phyloP scores from a whole-genome alignment of 2,888 invertebrate species.

The Drosophila rellima region DNA sequence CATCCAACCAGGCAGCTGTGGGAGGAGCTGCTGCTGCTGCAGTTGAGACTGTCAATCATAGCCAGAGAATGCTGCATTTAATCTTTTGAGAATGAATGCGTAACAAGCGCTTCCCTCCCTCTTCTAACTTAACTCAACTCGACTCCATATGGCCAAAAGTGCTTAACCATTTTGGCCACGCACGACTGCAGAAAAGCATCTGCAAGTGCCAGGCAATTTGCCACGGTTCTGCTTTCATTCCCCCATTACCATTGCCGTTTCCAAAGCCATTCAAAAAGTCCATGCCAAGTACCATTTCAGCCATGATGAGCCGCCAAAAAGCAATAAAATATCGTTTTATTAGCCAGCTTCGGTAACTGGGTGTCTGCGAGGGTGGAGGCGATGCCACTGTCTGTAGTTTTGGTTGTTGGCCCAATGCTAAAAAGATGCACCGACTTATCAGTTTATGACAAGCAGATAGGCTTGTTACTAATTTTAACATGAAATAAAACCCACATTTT shows the following conservation, averaged over 20 bases:
- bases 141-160: constrained; percentile 42
- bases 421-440: neutral
- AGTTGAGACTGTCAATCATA: constrained; percentile 53
- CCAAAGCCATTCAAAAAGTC: constrained; percentile 14
- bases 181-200: constrained; percentile 52
- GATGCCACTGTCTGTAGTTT: constrained; percentile 13
- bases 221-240: constrained; percentile 25
- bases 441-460: neutral
- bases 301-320: constrained; percentile 83
- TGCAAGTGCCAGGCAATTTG: constrained; percentile 61
- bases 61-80: constrained; percentile 48
- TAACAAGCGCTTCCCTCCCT: constrained; percentile 15
- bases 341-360: constrained; percentile 53
- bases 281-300: constrained; percentile 54
- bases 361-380: constrained; percentile 20
- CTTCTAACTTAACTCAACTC: neutral
- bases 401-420: neutral
- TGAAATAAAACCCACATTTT: no score
- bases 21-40: constrained; percentile 25
- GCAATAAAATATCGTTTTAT: constrained; percentile 84
- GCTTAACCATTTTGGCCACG: constrained; percentile 49
- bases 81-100: constrained; percentile 48
- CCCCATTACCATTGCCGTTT: constrained; percentile 49
- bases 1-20: constrained; percentile 43
- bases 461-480: no score